Percentiles rank a stretch among this genome's conserved stretches.
phyloP scores from a whole-genome alignment of 2,113 vertebrate species.

The Oreochromis tanganicae region DNA sequence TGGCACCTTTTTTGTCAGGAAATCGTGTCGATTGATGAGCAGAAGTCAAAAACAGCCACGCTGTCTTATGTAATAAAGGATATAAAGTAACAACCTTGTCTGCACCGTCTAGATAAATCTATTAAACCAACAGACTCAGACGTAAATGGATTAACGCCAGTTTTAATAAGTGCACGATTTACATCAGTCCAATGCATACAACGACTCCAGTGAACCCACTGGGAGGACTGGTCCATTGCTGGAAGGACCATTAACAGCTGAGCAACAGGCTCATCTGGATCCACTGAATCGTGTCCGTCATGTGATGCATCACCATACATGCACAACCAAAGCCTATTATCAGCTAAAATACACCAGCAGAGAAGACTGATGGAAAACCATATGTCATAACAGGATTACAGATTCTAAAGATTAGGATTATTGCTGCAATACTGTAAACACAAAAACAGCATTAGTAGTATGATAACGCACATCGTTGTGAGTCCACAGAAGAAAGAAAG shows the following conservation, averaged over 20 bases:
- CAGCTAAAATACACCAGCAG: constrained; percentile 2
- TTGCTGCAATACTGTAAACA: neutral
- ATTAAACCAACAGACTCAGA: neutral
- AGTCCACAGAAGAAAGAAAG: neutral
- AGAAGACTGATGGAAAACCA: constrained; percentile 10
- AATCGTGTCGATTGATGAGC: neutral
- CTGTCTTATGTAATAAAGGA: neutral
- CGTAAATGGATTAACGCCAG: neutral
- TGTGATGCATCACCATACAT: neutral
- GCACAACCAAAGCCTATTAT: constrained; percentile 39
- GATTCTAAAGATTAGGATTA: neutral
- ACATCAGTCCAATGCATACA: neutral
- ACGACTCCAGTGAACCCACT: neutral
- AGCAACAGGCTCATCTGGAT: constrained; percentile 28
- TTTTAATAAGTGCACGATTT: neutral
- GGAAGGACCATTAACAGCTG: constrained; percentile 19
- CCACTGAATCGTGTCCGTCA: neutral
- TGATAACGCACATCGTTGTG: neutral
- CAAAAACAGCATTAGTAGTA: neutral
- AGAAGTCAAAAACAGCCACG: neutral
- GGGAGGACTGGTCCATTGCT: neutral
- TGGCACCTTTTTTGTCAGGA: neutral
- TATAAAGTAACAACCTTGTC: neutral
- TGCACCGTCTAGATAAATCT: neutral
- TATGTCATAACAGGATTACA: constrained; percentile 37